Evolutionary conservation across 2,797 vertebrate species (phyloP).

Genomic region (Ciconia nigra): DNA sequence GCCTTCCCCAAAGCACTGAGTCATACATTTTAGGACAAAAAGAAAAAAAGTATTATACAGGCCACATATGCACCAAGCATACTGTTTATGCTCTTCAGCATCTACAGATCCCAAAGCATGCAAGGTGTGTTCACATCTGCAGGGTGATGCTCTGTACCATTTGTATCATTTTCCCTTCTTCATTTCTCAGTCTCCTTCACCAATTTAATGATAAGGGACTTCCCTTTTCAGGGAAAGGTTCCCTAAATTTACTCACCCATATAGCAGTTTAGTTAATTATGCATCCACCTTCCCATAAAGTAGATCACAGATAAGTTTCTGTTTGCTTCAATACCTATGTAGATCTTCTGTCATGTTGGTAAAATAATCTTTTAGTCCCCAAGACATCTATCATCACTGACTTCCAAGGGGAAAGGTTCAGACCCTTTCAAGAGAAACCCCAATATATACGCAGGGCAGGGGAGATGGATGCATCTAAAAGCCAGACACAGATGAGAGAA

Average conservation of each 20-base stretch:
- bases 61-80: neutral
- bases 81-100: neutral
- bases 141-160: neutral
- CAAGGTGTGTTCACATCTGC: neutral
- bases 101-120: neutral
- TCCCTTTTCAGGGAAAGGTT: neutral
- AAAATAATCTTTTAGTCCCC: neutral
- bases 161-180: neutral
- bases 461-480: neutral
- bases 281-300: neutral
- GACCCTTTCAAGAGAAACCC: neutral
- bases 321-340: neutral
- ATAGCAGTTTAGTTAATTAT: neutral
- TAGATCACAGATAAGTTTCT: neutral
- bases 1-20: neutral
- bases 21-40: neutral
- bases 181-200: neutral
- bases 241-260: neutral
- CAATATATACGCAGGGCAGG: neutral
- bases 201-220: neutral
- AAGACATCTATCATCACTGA: neutral
- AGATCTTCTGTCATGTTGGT: neutral
- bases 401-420: neutral
- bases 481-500: neutral
- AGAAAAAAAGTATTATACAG: neutral